phyloP scores from a whole-genome alignment of 2,113 vertebrate species.

The Poeciliopsis occidentalis region DNA sequence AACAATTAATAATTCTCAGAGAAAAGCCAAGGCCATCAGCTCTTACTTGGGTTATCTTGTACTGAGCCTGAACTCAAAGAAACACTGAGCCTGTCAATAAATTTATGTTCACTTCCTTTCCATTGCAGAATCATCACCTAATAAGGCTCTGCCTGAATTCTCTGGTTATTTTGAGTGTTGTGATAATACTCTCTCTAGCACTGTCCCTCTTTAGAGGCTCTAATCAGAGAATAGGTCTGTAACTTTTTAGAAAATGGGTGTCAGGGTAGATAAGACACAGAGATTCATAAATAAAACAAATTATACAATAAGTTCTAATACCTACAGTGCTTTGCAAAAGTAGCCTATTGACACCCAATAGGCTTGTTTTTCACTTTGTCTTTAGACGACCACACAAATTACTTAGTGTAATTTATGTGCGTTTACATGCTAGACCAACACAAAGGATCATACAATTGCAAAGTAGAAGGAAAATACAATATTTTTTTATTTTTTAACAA shows the following conservation, averaged over 20 bases:
- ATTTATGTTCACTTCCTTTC: conserved; percentile 85
- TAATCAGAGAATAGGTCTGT: conserved; percentile 51
- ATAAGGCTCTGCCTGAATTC: conserved; percentile 93
- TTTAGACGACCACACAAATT: not conserved
- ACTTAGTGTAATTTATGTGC: not conserved
- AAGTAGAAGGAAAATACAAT: no score
- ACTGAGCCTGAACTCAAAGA: conserved; percentile 71
- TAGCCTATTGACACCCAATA: not conserved
- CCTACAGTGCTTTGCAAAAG: not conserved
- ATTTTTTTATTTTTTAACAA: not conserved
- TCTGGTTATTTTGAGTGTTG: conserved; percentile 95
- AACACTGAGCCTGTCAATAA: conserved; percentile 87
- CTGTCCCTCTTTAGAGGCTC: conserved; percentile 64
- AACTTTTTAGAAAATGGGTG: conserved; percentile 46
- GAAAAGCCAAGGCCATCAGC: conserved; percentile 24
- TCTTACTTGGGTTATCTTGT: conserved; percentile 65
- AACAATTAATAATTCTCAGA: conserved; percentile 31
- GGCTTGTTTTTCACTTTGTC: not conserved
- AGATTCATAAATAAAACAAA: conserved; percentile 6
- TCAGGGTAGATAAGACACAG: conserved; percentile 64
- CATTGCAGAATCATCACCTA: conserved; percentile 88
- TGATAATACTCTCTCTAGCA: conserved; percentile 89
- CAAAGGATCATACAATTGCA: no score
- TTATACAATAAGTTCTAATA: not conserved
- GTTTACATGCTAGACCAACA: no score